Percentiles rank a stretch among this genome's conserved stretches.
Evolutionary conservation across 1,140 invertebrate species (phyloP).

Genomic region (Reticulitermes speratus): DNA sequence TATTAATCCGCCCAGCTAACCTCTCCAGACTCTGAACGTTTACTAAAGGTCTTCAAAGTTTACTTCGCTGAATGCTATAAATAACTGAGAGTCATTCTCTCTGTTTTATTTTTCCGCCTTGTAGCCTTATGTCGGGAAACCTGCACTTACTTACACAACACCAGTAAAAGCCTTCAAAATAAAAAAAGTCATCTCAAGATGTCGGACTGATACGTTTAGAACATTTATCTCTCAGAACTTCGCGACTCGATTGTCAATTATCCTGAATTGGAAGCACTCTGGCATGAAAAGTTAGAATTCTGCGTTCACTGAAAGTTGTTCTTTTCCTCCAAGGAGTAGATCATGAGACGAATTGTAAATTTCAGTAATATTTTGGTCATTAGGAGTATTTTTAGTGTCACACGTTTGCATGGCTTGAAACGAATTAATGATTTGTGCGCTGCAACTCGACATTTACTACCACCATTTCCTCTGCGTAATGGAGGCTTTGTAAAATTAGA

Average conservation of each 20-base stretch:
- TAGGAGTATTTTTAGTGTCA: neutral
- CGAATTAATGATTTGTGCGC: constrained; percentile 1
- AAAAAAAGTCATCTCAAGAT: neutral
- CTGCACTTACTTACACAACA: constrained; percentile 2
- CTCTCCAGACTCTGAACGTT: neutral
- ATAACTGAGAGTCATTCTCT: constrained; percentile 10
- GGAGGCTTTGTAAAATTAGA: neutral
- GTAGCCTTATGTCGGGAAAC: neutral
- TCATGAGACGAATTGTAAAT: neutral
- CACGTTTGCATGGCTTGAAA: neutral
- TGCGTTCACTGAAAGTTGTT: neutral
- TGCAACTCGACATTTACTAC: neutral
- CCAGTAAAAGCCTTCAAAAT: neutral
- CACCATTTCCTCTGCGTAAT: neutral
- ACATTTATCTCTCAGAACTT: constrained; percentile 16
- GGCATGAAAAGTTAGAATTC: neutral
- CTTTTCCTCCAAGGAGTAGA: neutral
- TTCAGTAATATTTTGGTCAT: neutral
- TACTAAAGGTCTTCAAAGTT: neutral
- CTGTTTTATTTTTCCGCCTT: neutral
- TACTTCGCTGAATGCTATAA: neutral
- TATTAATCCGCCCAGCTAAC: too few relatives aligned
- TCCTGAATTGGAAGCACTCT: neutral
- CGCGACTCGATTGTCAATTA: constrained; percentile 3
- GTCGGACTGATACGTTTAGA: constrained; percentile 2